Percentiles rank a stretch among this genome's conserved stretches.
phyloP scores from a whole-genome alignment of 2,888 invertebrate species.

The Arge pagana region DNA sequence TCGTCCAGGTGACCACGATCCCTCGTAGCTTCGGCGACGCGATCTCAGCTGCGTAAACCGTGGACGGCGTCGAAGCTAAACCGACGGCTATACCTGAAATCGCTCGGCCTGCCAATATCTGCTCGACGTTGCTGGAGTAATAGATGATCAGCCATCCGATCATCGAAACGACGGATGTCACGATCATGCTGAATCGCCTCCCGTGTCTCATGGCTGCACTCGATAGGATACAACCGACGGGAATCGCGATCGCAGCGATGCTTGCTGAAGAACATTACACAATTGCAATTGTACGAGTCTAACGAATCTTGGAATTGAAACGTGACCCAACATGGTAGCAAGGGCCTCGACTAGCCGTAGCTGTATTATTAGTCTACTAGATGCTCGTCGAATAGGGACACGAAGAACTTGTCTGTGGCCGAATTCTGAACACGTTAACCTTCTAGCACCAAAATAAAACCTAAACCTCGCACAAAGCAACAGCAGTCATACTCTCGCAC shows the following conservation, averaged over 20 bases:
- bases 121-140: constrained; percentile 51
- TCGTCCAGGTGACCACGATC: constrained; percentile 63
- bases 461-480: too few species aligned
- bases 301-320: too few species aligned
- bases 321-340: too few species aligned
- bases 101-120: constrained; percentile 59
- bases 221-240: constrained; percentile 62
- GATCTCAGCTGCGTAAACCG: constrained; percentile 64
- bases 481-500: too few species aligned
- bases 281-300: too few species aligned
- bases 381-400: too few species aligned
- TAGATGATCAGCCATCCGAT: constrained; percentile 62
- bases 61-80: constrained; percentile 61
- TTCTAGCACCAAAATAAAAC: too few species aligned
- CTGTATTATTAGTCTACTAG: too few species aligned
- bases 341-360: too few species aligned
- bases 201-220: constrained; percentile 62
- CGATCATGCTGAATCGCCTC: constrained; percentile 58
- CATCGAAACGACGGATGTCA: constrained; percentile 59
- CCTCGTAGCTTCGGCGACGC: constrained; percentile 58
- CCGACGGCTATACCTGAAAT: constrained; percentile 62
- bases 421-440: too few species aligned
- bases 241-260: constrained; percentile 62
- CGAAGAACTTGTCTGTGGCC: too few species aligned
- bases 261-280: constrained; percentile 61